Conservation (phyloP, 2,888 invertebrate species). For the Dioctria rufipes region DNA sequence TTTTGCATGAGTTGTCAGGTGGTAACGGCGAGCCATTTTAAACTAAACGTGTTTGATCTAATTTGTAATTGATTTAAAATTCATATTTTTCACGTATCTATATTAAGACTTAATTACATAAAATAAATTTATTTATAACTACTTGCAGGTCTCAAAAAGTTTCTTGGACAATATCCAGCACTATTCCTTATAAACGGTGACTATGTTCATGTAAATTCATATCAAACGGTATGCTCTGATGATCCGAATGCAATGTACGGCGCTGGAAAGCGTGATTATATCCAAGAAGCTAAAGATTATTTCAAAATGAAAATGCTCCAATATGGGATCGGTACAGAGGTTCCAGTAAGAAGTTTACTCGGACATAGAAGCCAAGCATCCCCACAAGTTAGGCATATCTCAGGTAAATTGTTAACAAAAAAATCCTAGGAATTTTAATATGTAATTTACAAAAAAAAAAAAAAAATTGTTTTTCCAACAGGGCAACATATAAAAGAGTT, state of each 20-base stretch:
- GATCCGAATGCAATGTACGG: conserved; percentile 70
- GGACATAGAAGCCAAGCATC: conserved; percentile 98
- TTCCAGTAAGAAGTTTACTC: conserved; percentile 95
- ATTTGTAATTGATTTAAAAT: too few species aligned
- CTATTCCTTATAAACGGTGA: conserved; percentile 96
- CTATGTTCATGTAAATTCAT: conserved; percentile 88
- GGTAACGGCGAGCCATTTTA: too few species aligned
- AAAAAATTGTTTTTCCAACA: too few species aligned
- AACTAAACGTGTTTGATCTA: too few species aligned
- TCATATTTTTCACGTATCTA: too few species aligned
- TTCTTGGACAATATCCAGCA: conserved; percentile 95
- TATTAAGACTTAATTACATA: too few species aligned
- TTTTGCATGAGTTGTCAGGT: too few species aligned
- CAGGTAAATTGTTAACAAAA: conserved; percentile 73
- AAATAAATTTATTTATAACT: not conserved
- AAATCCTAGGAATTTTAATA: not conserved
- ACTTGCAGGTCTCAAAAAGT: conserved; percentile 89
- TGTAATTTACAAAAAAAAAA: not conserved
- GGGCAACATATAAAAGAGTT: conserved; percentile 95
- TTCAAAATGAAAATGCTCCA: conserved; percentile 95
- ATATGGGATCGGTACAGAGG: conserved; percentile 96
- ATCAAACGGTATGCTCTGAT: conserved; percentile 79
- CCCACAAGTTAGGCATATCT: conserved; percentile 96
- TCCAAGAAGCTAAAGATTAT: conserved; percentile 97
- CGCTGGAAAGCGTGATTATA: conserved; percentile 87